Evolutionary conservation across 2,797 vertebrate genomes (phyloP).

Genomic region (Sebastes cheni): DNA sequence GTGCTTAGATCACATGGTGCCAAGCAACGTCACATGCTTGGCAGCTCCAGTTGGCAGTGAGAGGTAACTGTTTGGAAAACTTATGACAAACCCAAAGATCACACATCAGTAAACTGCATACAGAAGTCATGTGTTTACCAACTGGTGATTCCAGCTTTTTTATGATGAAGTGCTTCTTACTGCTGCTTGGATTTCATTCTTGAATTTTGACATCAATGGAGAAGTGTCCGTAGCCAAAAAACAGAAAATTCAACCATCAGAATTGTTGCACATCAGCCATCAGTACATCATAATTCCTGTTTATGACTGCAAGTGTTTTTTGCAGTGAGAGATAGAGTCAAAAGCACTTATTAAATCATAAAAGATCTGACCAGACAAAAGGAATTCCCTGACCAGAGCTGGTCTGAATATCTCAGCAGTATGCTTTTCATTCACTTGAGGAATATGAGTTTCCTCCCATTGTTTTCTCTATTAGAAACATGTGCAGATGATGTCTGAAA

Average conservation of each 20-base stretch:
- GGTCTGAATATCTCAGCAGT: constrained; percentile 7
- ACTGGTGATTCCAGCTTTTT: constrained; percentile 1
- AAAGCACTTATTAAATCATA: neutral
- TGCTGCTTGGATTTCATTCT: neutral
- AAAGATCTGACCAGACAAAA: neutral
- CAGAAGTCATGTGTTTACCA: constrained; percentile 14
- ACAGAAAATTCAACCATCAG: neutral
- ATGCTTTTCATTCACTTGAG: constrained; percentile 23
- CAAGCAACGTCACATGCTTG: neutral
- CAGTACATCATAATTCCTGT: neutral
- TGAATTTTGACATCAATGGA: neutral
- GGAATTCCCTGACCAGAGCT: neutral
- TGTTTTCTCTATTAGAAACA: constrained; percentile 31
- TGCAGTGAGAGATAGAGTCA: neutral
- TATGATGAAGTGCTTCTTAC: neutral
- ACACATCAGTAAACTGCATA: neutral
- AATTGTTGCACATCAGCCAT: neutral
- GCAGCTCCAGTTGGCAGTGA: neutral
- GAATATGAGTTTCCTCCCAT: constrained; percentile 29
- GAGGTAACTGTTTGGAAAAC: neutral
- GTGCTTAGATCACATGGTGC: neutral
- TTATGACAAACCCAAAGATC: neutral
- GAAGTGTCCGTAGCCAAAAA: neutral
- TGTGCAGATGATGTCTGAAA: neutral
- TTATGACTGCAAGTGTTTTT: neutral